Conservation (phyloP, 2,113 vertebrate genomes). For the Bothrops jararaca region DNA sequence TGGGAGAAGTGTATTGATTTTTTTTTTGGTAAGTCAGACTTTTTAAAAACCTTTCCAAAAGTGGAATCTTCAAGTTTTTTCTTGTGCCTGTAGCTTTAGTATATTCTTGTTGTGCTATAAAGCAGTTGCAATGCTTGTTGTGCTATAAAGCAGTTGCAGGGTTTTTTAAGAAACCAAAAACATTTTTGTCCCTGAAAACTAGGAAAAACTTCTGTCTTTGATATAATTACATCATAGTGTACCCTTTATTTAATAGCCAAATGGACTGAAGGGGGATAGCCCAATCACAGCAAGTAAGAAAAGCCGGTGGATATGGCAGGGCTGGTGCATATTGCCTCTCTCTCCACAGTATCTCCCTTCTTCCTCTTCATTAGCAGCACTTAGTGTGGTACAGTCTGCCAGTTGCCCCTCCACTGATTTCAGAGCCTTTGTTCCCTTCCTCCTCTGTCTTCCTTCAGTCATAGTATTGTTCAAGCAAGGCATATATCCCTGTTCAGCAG, state of each 20-base stretch:
- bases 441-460: not conserved
- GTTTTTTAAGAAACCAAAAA: not conserved
- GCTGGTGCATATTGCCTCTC: not conserved
- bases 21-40: constrained; percentile 53
- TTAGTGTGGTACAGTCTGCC: not conserved
- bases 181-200: not conserved
- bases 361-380: not conserved
- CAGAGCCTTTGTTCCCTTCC: not conserved
- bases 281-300: not conserved
- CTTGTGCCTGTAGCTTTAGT: constrained; percentile 35
- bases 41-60: constrained; percentile 65
- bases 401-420: not conserved
- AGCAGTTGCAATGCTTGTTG: not conserved
- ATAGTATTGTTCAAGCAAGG: not conserved
- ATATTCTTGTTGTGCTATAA: constrained; percentile 13
- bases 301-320: not conserved
- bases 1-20: constrained; percentile 78
- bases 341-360: not conserved
- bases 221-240: not conserved
- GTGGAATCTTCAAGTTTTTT: constrained; percentile 59
- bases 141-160: not conserved
- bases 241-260: not conserved
- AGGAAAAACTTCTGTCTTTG: not conserved
- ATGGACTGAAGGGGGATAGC: not conserved
- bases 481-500: not conserved